Evolutionary conservation across 2,113 vertebrate genomes (phyloP), one percentile per base, ranked within the genome.

Genomic region (Origma solitaria): DNA sequence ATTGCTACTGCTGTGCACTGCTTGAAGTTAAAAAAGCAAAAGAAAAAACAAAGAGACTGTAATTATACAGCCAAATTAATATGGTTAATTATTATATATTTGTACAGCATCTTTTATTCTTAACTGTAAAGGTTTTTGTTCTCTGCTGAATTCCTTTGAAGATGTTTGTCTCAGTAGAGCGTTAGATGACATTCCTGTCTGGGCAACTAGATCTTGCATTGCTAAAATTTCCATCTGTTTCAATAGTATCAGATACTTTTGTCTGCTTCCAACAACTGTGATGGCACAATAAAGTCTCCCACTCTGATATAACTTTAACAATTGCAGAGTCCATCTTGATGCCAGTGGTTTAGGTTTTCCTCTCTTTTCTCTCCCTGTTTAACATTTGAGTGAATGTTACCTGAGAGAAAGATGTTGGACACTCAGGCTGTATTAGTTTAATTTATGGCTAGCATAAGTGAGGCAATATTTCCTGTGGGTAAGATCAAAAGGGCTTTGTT

Each of bases 401-500:
- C 51, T 68, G 71, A 68, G 89, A 91, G 44, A 92, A 91, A 90
- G 80, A 58, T 33, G 53, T 69, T 69, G 51, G 47, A 58, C 12
- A 58, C 44, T 61, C 47, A 40, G 75, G 5, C 62, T 77, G 44
- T 73, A 51, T 80, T 93, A 94, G 71, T 42, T 73, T 94, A 94
- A 95, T 95, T 91, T 90, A 96, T 87, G 47, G 27, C 47, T 81
- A 78, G 23, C 68, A 72, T 61, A 76, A 95, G n/a, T 25, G 60
- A 90, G 86, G 35, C 49, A 86, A 53, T 90, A 86, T 82, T 95
- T 95, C 61, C 60, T 56, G 38, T 84, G 69, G 64, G 27, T 79
- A 90, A 94, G 90, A 85, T 92, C 79, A 86, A 86, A 88, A 95
- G 51, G 68, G 44, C 68, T 90, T 92, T 92, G 79, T 93, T 96